Evolutionary conservation across 92 coral and sea anemone species (phyloP), one percentile per base, ranked within the genome.

Genomic region (Plumapathes pennacea): DNA sequence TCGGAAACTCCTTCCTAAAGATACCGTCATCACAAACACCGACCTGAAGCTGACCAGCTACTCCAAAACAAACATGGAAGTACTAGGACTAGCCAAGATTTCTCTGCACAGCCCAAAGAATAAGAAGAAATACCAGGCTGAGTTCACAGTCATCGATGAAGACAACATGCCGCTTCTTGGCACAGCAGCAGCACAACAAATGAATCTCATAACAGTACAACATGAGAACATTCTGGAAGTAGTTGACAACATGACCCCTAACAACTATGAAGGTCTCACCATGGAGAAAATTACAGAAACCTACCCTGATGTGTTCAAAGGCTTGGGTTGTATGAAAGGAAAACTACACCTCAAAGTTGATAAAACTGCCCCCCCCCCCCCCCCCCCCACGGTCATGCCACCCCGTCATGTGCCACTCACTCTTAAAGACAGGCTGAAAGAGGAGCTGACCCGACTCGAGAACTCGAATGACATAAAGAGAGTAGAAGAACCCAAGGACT

Each of bases 91-190:
- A 55, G 55, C 76, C 22, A 68, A 68, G 47, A 11, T 68, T 15
- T 8, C 27, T 17, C 22, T 55, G 47, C 48, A 38, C 0, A 68
- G 56, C 38, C 19, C 38, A 10, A 56, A 52, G 36, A 67, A 68
- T 30, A 28, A 34, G 55, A 70, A 69, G 29, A 44, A 48, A 43
- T 70, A 70, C 19, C 9, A 32, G 10, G 60, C 29, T 36, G 31
- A 57, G 42, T 47, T 70, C 38, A 58, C 27, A 5, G 46, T 68
- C 28, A 55, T 54, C 34, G 44, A 46, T 37, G 67, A 70, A 46
- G 60, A 70, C 20, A 57, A 34, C 49, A 57, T 38, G 14, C 68
- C 58, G 2, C 66, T 68, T 29, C 75, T 68, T 42, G 75, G 56
- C 24, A 41, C 56, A 1, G 13, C 56, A 55, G 10, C 75, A 13